phyloP scores from a whole-genome alignment of 1,140 invertebrate genomes.

The Doryteuthis pealeii region DNA sequence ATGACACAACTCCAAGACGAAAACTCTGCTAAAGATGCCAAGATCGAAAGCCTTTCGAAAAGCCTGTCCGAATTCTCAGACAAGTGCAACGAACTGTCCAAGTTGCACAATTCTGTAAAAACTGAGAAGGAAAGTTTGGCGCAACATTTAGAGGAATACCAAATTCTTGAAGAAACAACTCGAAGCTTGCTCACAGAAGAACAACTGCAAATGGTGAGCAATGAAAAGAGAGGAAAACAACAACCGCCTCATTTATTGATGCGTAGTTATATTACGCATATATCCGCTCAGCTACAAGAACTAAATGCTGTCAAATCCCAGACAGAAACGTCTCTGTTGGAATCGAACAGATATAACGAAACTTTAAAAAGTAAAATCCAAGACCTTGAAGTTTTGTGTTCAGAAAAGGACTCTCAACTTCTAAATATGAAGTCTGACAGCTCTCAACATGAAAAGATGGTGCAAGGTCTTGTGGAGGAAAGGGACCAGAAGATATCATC shows the following conservation, averaged over 20 bases:
- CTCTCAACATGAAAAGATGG: not conserved
- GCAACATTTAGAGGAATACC: not conserved
- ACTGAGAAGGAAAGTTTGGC: not conserved
- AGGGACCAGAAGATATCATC: slow-evolving; percentile 20
- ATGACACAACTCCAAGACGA: slow-evolving; percentile 10
- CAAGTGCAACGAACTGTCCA: not conserved
- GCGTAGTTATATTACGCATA: too few relatives aligned
- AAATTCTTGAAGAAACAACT: not conserved
- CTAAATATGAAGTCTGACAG: not conserved
- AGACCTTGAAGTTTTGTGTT: not conserved
- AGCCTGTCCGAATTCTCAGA: not conserved
- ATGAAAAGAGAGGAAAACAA: not conserved
- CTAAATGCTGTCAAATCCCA: not conserved
- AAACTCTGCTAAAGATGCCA: slow-evolving; percentile 7
- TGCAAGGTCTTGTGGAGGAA: slow-evolving; percentile 19
- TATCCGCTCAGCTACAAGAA: not conserved
- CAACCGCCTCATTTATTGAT: too few relatives aligned
- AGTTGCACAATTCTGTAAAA: not conserved
- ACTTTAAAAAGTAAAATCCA: not conserved
- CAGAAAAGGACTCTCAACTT: not conserved
- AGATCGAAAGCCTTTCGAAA: slow-evolving; percentile 1
- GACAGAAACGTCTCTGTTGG: not conserved
- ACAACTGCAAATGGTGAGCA: not conserved
- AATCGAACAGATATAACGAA: not conserved
- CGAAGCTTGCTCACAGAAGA: not conserved